These are phyloP conservation scores for Antrozous pallidus DNA, from an alignment of 2,797 vertebrate genomes.

Conservation along the genomic window DNA sequence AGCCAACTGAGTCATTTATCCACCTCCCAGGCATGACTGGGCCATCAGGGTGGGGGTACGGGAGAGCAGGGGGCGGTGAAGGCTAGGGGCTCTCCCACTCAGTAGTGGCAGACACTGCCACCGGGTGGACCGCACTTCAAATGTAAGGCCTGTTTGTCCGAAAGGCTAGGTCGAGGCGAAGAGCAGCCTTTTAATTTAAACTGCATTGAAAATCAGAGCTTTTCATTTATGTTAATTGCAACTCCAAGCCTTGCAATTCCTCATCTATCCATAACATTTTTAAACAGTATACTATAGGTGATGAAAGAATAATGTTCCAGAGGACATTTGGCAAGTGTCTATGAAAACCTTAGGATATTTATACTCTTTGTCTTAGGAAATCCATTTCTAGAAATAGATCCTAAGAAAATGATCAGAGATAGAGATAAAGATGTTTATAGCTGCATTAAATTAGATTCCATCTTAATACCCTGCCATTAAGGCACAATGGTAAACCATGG, in stretches of 20 bases:
- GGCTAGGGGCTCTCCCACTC: not conserved
- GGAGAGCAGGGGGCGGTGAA: not conserved
- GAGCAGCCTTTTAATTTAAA: not conserved
- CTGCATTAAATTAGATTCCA: not conserved
- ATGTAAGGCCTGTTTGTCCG: not conserved
- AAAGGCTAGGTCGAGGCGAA: not conserved
- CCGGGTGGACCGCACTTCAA: not conserved
- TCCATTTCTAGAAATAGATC: constrained; percentile 7
- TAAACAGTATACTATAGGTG: not conserved
- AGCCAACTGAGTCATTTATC: constrained; percentile 46
- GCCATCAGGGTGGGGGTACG: not conserved
- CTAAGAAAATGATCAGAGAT: not conserved
- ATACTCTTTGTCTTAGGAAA: constrained; percentile 40
- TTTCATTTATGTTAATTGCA: constrained; percentile 3
- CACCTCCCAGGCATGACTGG: not conserved
- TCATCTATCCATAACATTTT: not conserved
- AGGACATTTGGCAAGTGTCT: not conserved
- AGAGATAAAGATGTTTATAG: not conserved
- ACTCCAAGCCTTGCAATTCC: not conserved
- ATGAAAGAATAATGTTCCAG: not conserved
- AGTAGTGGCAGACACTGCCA: not conserved
- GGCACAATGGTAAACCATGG: not conserved
- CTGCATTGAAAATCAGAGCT: not conserved
- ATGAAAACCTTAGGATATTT: constrained; percentile 27
- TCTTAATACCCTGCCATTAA: not conserved